Conservation (phyloP, 1,140 invertebrate genomes). For the Reticulitermes speratus region DNA sequence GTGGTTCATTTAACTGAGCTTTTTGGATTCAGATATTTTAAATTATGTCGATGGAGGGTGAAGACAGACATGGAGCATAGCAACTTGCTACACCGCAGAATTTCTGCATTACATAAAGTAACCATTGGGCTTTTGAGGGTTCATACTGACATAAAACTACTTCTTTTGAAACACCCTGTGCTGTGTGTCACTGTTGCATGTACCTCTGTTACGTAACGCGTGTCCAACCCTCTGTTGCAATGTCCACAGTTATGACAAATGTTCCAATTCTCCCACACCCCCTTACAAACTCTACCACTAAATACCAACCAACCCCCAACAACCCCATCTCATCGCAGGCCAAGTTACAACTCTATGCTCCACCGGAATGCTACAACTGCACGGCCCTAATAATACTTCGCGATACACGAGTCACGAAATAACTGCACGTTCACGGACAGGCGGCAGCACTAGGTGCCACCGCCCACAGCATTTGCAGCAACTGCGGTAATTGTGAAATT, state of each 20-base stretch:
- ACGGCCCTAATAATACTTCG: background rate
- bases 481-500: no score
- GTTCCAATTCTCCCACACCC: background rate
- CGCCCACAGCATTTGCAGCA: no score
- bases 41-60: no score
- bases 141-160: no score
- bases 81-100: no score
- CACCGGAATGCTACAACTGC: background rate
- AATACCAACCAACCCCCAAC: background rate
- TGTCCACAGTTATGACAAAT: slow-evolving; percentile 18
- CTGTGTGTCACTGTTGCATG: background rate
- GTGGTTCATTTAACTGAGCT: no score
- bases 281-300: slow-evolving; percentile 15
- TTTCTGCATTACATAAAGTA: no score
- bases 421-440: background rate
- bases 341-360: background rate
- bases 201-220: background rate
- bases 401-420: background rate
- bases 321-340: background rate
- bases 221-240: background rate
- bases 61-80: no score
- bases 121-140: no score
- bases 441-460: no score
- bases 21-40: no score
- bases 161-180: background rate